Evolutionary conservation across 2,888 invertebrate species (phyloP).

Genomic region (Abrostola triplasia): DNA sequence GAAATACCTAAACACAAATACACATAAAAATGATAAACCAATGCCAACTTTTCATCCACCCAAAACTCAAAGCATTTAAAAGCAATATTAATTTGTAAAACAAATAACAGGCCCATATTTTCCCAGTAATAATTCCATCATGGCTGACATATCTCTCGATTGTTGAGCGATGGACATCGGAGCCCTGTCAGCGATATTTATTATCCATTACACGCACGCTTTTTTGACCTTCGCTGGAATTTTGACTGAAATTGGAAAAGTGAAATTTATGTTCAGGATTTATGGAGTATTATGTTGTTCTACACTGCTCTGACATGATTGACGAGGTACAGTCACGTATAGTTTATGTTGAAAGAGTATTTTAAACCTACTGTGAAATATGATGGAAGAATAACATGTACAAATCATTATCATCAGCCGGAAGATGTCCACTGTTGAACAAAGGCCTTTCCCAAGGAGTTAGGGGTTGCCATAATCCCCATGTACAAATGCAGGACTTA

Average conservation of each 20-base stretch:
- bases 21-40: too few species aligned
- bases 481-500: too few species aligned
- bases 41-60: neutral
- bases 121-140: neutral
- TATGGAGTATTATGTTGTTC: neutral
- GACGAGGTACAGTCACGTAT: neutral
- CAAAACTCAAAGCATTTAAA: neutral
- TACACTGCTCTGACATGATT: neutral
- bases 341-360: neutral
- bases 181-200: neutral
- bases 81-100: slow-evolving; percentile 4
- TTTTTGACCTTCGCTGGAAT: neutral
- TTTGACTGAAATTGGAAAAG: slow-evolving; percentile 1
- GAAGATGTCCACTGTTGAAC: too few species aligned
- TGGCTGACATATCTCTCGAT: neutral
- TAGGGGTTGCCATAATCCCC: too few species aligned
- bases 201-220: slow-evolving; percentile 2
- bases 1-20: too few species aligned
- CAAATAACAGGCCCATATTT: neutral
- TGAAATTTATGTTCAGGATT: neutral
- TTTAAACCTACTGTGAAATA: too few species aligned
- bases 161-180: slow-evolving; percentile 1
- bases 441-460: too few species aligned
- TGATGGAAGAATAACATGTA: too few species aligned
- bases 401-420: too few species aligned